A percentile compares a stretch with the other conserved stretches of the same genome.
phyloP scores from a whole-genome alignment of 2,113 vertebrate species.

The Neoarius graeffei region DNA sequence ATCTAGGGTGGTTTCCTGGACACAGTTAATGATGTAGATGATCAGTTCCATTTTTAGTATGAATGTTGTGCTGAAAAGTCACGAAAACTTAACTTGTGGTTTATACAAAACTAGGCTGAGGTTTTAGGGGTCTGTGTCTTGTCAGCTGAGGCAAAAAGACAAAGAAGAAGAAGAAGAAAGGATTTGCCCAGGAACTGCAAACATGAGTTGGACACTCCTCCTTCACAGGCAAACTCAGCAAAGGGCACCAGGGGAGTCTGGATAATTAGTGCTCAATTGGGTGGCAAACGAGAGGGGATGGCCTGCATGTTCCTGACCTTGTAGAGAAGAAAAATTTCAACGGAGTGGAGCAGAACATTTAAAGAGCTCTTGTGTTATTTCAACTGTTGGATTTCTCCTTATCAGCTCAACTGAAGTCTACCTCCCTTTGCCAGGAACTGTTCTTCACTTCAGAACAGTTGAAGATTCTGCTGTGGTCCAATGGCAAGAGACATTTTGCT shows the following conservation, averaged over 20 bases:
- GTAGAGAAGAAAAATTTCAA: neutral
- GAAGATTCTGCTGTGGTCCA: neutral
- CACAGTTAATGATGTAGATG: neutral
- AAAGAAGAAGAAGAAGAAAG: neutral
- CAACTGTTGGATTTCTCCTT: conserved; percentile 23
- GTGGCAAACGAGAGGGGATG: conserved; percentile 65
- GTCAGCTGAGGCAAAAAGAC: conserved; percentile 13
- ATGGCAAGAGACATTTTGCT: neutral
- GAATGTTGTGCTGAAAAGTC: neutral
- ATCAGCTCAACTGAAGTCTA: neutral
- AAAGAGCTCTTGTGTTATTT: conserved; percentile 20
- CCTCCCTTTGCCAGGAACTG: neutral
- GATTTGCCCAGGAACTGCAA: neutral
- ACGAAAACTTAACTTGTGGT: neutral
- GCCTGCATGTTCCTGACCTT: conserved; percentile 51
- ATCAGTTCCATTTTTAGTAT: neutral
- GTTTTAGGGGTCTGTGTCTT: neutral
- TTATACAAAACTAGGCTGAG: neutral
- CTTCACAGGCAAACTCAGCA: conserved; percentile 60
- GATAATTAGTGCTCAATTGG: conserved; percentile 70
- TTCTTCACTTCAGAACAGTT: neutral
- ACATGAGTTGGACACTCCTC: conserved; percentile 41
- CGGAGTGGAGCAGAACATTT: conserved; percentile 29
- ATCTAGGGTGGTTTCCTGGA: conserved; percentile 6
- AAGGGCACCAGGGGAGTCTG: conserved; percentile 56